phyloP scores from a whole-genome alignment of 2,888 invertebrate species.

The Yponomeuta evonymella region DNA sequence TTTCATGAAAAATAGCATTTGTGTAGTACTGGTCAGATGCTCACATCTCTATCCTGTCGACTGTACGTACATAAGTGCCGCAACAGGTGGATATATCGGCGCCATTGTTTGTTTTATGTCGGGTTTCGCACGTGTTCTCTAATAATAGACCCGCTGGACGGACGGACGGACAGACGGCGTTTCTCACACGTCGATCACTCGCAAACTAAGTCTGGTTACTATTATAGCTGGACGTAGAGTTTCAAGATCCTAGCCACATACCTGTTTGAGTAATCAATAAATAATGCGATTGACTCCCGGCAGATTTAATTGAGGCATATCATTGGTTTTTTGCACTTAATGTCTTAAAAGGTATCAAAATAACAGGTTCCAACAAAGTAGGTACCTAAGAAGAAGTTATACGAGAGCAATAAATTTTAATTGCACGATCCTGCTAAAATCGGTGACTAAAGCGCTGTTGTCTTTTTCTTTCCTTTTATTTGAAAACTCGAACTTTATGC shows the following conservation, averaged over 20 bases:
- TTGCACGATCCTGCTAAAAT: constrained; percentile 3
- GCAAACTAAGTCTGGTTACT: constrained; percentile 55
- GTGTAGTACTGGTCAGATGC: not conserved
- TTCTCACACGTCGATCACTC: constrained; percentile 63
- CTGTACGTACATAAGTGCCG: not conserved
- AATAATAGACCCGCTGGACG: constrained; percentile 43
- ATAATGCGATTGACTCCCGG: not conserved
- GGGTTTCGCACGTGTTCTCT: constrained; percentile 65
- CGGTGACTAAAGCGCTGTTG: constrained; percentile 4
- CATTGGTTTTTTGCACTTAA: constrained; percentile 1
- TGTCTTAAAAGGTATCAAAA: not conserved
- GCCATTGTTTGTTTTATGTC: constrained; percentile 67
- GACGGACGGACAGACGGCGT: constrained; percentile 35
- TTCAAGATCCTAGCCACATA: not conserved
- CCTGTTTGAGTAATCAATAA: not conserved
- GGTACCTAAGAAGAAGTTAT: not conserved
- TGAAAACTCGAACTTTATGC: not conserved
- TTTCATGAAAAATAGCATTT: not conserved
- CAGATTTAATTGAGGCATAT: not conserved
- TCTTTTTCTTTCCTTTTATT: not conserved
- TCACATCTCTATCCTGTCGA: not conserved
- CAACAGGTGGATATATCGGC: constrained; percentile 50
- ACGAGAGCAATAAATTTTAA: not conserved
- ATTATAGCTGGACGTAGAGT: constrained; percentile 39
- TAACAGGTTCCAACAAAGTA: not conserved